Evolutionary conservation across 2,888 invertebrate species (phyloP), one percentile per base, ranked within the genome.

Genomic region (Thecocarcelia acutangulata): DNA sequence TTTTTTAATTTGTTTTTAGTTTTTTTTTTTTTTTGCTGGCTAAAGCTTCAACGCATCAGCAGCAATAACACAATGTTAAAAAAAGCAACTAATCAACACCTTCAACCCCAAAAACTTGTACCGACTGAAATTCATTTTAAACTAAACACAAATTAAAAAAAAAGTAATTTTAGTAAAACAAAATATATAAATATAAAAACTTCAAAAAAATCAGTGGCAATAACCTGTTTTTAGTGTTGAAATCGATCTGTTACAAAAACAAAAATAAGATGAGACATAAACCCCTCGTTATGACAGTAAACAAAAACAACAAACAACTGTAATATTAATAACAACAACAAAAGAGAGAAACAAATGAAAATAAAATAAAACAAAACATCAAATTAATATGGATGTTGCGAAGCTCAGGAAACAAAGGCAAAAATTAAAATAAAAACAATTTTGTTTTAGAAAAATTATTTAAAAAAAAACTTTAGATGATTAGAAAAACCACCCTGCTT

Each of bases 191-290:
- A 52, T 0, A 8, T 33, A 17, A 17, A 48, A 42, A 24, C 9
- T 33, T 3, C 1, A 24, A 24, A 58, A 33, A 50, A 77, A 74
- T 24, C 59, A 70, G 68, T 37, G 48, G 61, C 74, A 64, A 61
- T 33, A 61, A 75, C 64, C 64, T 44, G 75, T 64, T 74, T 64
- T 69, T n/a, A 72, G 64, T 72, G 33, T 52, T 73, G 44, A 72
- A 79, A 66, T 40, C 24, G 46, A 66, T 52, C 52, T 24, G 40
- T 37, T 73, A 68, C 58, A 74, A 70, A 69, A 66, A 78, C 78
- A 82, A 82, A 78, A 82, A 78, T 74, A 70, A 82, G 78, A 82
- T 82, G 82, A 78, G 74, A 66, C 64, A 44, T 44, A 44, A 78
- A 74, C 59, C 56, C 33, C 64, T 46, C 52, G 58, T 66, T 70